Evolutionary conservation across 2,888 invertebrate genomes (phyloP).

Genomic region (Terebella lapidaria): DNA sequence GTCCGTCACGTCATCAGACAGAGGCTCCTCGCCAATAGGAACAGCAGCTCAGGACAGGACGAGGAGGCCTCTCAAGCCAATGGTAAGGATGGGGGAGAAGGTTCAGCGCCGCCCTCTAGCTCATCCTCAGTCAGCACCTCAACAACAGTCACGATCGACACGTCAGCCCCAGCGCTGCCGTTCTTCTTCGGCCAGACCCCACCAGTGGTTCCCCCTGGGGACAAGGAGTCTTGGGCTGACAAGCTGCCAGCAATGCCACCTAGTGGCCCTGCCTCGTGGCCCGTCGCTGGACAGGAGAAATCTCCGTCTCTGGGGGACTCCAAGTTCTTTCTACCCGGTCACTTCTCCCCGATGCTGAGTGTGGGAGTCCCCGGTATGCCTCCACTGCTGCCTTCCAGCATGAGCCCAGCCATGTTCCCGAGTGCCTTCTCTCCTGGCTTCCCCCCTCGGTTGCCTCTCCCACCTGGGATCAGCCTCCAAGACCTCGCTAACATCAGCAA

Average conservation of each 20-base stretch:
- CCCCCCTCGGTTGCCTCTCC: not conserved
- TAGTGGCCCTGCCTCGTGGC: not conserved
- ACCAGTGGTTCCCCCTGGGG: not conserved
- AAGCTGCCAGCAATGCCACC: not conserved
- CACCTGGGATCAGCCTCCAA: not conserved
- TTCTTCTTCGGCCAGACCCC: not conserved
- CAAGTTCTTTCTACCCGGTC: not conserved
- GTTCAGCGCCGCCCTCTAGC: not conserved
- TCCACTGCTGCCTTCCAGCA: slow-evolving; percentile 3
- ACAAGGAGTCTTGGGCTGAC: not conserved
- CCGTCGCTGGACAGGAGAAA: not conserved
- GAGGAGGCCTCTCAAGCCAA: not conserved
- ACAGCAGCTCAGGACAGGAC: not conserved
- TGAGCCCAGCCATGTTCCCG: not conserved
- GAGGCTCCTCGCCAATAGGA: slow-evolving; percentile 17
- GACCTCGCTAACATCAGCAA: not conserved
- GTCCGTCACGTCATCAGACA: slow-evolving; percentile 25
- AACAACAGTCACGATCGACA: not conserved
- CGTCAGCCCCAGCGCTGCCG: not conserved
- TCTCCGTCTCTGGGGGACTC: slow-evolving; percentile 1
- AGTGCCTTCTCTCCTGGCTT: not conserved
- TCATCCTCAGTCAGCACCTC: not conserved
- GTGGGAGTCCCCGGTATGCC: slow-evolving; percentile 1
- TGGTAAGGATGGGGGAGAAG: not conserved
- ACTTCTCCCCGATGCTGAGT: not conserved